Evolutionary conservation across 2,888 invertebrate genomes (phyloP), one percentile per base, ranked within the genome.

Genomic region (Eupithecia subumbrata): DNA sequence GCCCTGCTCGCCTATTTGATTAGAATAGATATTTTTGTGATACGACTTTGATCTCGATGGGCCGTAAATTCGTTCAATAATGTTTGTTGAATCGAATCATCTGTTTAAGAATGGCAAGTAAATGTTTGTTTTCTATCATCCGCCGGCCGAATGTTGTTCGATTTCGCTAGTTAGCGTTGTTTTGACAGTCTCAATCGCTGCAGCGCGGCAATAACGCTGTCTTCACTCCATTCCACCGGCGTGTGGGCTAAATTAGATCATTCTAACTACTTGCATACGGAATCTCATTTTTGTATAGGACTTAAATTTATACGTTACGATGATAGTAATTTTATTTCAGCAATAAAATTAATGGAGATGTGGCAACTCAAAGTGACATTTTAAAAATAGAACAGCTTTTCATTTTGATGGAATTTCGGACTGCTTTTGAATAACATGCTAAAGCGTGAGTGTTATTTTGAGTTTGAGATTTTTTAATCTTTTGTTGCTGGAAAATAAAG

Each of bases 101-200:
- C 85, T 91, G 90, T 90, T 90, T 87, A 86, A 89, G 90, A 91
- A 91, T 90, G 91, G 89, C 89, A 89, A 89, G 89, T 91, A 89
- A 90, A 87, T 93, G 93, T 93, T 93, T 94, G 92, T 93, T 93
- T 93, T 91, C 91, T 92, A 94, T 94, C 94, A 92, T 89, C 90
- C 92, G 89, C 84, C 89, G 87, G 89, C 89, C 91, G 89, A 92
- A 91, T 90, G 93, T 91, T 91, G 90, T 92, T 90, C 87, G 89
- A 90, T 91, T 91, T 89, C 86, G 92, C 91, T 91, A 91, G 91
- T 92, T 91, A 89, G 86, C 87, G 89, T 86, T 94, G 93, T 94
- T 94, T 93, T 94, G 94, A 94, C 94, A 93, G 90, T 86, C 88
- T 92, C 92, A 89, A 88, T 93, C 92, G 91, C 83, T 87, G 84